A percentile compares a stretch with the other conserved stretches of the same genome.
Conservation (phyloP, 2,888 invertebrate species). For the Drosophila eohydei region DNA sequence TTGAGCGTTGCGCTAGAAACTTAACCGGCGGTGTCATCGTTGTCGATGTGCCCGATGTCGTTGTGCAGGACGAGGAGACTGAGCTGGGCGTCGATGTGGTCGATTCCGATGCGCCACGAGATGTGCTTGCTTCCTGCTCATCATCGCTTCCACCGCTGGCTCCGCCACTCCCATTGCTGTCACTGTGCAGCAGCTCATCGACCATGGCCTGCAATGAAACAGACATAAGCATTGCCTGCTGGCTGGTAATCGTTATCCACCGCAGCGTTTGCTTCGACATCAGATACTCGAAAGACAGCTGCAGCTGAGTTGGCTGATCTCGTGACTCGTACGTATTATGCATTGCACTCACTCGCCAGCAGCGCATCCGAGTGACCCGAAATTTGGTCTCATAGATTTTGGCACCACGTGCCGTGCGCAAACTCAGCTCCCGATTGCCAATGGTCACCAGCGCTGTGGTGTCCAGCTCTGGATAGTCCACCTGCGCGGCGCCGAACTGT, state of each 20-base stretch:
- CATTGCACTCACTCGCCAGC: conserved; percentile 97
- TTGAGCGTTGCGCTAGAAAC: conserved; percentile 89
- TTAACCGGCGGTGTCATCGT: conserved; percentile 76
- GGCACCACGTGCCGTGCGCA: conserved; percentile 87
- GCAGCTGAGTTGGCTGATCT: conserved; percentile 85
- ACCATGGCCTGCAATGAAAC: conserved; percentile 98
- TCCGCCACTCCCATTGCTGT: conserved; percentile 24
- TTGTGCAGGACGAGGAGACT: conserved; percentile 48
- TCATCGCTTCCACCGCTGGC: conserved; percentile 53
- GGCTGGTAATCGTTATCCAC: conserved; percentile 96
- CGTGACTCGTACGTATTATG: conserved; percentile 85
- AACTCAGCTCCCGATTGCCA: conserved; percentile 93
- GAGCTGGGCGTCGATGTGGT: conserved; percentile 73
- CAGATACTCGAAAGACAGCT: conserved; percentile 97
- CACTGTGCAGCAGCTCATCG: conserved; percentile 89
- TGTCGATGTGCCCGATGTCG: conserved; percentile 48
- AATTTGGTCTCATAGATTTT: conserved; percentile 93
- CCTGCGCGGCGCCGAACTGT: conserved; percentile 89
- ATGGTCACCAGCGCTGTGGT: conserved; percentile 91
- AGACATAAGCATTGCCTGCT: conserved; percentile 97
- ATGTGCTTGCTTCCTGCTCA: conserved; percentile 67
- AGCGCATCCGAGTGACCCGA: conserved; percentile 97
- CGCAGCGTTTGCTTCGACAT: conserved; percentile 95
- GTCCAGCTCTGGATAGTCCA: conserved; percentile 90
- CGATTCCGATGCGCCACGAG: conserved; percentile 56